Evolutionary conservation across 1,140 invertebrate species (phyloP).

Genomic region (Lordiphosa stackelbergi): DNA sequence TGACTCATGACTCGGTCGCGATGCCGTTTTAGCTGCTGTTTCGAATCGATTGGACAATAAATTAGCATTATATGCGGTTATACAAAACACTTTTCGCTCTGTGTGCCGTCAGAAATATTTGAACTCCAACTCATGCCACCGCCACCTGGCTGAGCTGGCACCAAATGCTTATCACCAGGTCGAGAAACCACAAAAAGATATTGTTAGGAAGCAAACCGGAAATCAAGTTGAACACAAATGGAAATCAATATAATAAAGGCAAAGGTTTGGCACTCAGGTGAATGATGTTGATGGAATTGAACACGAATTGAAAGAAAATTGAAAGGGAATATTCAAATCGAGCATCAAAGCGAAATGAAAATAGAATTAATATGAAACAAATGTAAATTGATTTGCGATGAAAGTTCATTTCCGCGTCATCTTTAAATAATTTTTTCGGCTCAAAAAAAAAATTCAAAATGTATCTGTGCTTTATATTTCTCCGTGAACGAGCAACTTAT

Average conservation of each 20-base stretch:
- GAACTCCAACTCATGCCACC: slow-evolving; percentile 12
- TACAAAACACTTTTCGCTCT: slow-evolving; percentile 1
- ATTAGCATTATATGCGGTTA: slow-evolving; percentile 61
- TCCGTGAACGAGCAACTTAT: no score
- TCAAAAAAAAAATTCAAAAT: no score
- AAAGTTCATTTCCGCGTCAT: no score
- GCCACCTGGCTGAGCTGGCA: slow-evolving; percentile 39
- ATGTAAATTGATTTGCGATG: no score
- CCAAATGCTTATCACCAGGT: slow-evolving; percentile 5
- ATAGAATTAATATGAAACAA: no score
- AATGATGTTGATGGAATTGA: neutral
- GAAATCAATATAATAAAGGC: neutral
- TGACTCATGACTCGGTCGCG: neutral
- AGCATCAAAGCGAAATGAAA: no score
- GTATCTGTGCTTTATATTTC: no score
- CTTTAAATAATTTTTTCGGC: no score
- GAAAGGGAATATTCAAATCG: no score
- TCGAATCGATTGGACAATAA: slow-evolving; percentile 67
- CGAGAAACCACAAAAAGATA: slow-evolving; percentile 8
- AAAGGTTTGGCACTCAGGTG: neutral
- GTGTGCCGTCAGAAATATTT: slow-evolving; percentile 22
- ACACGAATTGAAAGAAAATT: neutral
- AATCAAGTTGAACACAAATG: no score
- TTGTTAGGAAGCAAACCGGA: no score
- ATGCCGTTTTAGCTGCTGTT: slow-evolving; percentile 55